phyloP scores from a whole-genome alignment of 2,797 vertebrate genomes.

The Apodemus agrarius region DNA sequence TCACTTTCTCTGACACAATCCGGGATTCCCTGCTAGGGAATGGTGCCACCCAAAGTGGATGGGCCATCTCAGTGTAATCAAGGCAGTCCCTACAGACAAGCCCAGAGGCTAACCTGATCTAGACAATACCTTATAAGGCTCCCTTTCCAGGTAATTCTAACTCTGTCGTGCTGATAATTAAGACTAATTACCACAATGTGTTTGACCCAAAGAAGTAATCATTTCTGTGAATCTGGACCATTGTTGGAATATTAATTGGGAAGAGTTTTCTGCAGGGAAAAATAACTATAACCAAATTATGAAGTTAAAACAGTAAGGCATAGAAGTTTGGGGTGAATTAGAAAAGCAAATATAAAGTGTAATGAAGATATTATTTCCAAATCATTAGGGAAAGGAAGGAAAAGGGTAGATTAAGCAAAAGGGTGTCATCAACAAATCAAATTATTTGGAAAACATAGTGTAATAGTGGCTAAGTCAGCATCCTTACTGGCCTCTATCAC shows the following conservation, averaged over 20 bases:
- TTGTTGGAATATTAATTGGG: background rate
- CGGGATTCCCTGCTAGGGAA: background rate
- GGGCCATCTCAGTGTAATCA: background rate
- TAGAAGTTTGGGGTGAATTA: background rate
- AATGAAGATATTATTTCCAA: slow-evolving; percentile 2
- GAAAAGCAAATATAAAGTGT: background rate
- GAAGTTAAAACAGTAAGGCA: background rate
- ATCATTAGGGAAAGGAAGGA: background rate
- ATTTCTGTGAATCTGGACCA: slow-evolving; percentile 4
- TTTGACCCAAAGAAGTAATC: background rate
- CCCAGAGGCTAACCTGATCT: background rate
- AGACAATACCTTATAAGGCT: background rate
- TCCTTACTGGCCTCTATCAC: background rate
- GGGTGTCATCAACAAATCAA: background rate
- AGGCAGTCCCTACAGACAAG: background rate
- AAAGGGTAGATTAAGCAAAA: background rate
- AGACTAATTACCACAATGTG: background rate
- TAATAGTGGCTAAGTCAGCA: background rate
- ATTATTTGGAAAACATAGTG: background rate
- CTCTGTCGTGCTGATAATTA: background rate
- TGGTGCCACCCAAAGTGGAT: background rate
- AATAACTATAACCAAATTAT: background rate
- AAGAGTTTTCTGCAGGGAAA: background rate
- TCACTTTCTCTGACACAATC: background rate
- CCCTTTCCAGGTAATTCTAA: background rate